Base-by-base conservation (phyloP, 2,888 invertebrate genomes). In the Ditylenchus weischeri region DNA sequence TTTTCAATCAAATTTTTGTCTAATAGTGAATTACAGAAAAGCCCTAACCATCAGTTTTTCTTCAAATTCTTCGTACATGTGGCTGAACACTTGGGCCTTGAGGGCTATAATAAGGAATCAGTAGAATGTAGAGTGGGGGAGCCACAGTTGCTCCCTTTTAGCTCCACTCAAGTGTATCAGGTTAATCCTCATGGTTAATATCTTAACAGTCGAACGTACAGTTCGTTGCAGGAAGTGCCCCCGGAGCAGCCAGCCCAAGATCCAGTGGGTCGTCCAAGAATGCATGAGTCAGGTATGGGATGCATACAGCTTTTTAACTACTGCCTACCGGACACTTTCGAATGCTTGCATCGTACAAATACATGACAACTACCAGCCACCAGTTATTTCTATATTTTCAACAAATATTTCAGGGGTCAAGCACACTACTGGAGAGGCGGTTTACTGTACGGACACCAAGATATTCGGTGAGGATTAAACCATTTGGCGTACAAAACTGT, bases 351-450 rank as follows among this genome's bases (percentile, higher is more conserved):
- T n/a, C n/a, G n/a, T n/a, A n/a, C n/a, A n/a, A n/a, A n/a, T n/a
- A n/a, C n/a, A n/a, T n/a, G n/a, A n/a, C n/a, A n/a, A n/a, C n/a
- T n/a, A n/a, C n/a, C n/a, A n/a, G n/a, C n/a, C n/a, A n/a, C n/a
- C n/a, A n/a, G n/a, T n/a, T n/a, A n/a, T n/a, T n/a, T n/a, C n/a
- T n/a, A n/a, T n/a, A n/a, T n/a, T n/a, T n/a, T n/a, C n/a, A n/a
- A n/a, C n/a, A n/a, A n/a, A n/a, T n/a, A n/a, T n/a, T n/a, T n/a
- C n/a, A n/a, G 92, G 91, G 0, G 87, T 88, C 58, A 92, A 93
- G 82, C 94, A 95, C 85, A 90, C 90, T 0, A 90, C 92, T 0
- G 88, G 94, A 1, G 93, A 94, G 86, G 93, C 94, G 0, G 86
- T 90, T 62, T 95, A 93, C 83, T 89, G 90, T 74, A 93, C 93